Conservation (phyloP, 1,140 invertebrate species). For the Lasioglossum baleicum region DNA sequence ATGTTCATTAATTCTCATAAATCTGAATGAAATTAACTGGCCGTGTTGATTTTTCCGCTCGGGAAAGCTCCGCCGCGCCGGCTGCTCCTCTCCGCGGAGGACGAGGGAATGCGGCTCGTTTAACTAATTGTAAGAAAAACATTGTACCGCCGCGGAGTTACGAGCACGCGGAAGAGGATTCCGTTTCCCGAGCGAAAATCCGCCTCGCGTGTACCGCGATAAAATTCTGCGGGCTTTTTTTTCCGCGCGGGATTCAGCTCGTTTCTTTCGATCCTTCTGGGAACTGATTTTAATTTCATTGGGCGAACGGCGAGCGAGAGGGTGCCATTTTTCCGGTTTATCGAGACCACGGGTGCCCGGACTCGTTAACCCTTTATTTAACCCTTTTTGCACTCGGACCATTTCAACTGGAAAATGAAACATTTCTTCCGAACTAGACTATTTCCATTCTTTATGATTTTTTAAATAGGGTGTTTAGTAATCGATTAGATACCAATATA, state of each 20-base stretch:
- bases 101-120: conserved; percentile 40
- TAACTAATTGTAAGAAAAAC: conserved; percentile 60
- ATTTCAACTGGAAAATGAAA: no score
- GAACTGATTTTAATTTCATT: background rate
- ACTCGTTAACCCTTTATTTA: no score
- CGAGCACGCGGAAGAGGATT: conserved; percentile 36
- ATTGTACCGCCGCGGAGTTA: conserved; percentile 29
- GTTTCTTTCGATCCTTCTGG: background rate
- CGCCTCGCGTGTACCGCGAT: conserved; percentile 17
- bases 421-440: no score
- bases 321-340: no score
- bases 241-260: background rate
- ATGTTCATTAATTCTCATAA: conserved; percentile 70
- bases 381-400: no score
- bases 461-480: no score
- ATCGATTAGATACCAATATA: no score
- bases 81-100: conserved; percentile 18
- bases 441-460: no score
- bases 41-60: conserved; percentile 70
- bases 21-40: conserved; percentile 70
- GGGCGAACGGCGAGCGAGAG: background rate
- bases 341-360: no score
- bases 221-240: background rate
- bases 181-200: conserved; percentile 41
- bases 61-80: conserved; percentile 43